phyloP scores from a whole-genome alignment of 1,140 invertebrate species.

The Hycleus phaleratus region DNA sequence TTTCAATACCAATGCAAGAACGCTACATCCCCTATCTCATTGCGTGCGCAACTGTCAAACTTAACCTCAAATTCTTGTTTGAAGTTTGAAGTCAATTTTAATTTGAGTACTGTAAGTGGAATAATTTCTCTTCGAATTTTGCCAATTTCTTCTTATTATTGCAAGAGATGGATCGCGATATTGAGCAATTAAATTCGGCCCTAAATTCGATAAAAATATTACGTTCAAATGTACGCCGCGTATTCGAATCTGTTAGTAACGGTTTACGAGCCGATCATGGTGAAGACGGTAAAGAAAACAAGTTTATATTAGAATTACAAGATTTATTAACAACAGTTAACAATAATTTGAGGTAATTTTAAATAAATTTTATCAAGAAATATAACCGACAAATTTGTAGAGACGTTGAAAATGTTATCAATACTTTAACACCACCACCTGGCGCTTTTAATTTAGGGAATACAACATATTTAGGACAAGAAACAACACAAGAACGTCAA shows the following conservation, averaged over 20 bases:
- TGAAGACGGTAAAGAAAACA: conserved; percentile 67
- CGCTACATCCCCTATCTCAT: no score
- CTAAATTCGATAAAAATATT: conserved; percentile 66
- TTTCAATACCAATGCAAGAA: no score
- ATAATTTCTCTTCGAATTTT: no score
- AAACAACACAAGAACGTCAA: conserved; percentile 77
- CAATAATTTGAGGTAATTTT: conserved; percentile 58
- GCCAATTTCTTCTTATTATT: no score
- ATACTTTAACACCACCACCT: conserved; percentile 59
- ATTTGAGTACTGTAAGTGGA: no score
- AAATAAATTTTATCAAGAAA: background rate
- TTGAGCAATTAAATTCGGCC: conserved; percentile 66
- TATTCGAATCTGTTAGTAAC: conserved; percentile 72
- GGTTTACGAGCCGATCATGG: conserved; percentile 67
- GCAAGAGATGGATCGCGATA: conserved; percentile 36
- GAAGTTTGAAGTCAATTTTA: no score
- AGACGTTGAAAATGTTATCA: conserved; percentile 70
- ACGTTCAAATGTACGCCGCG: conserved; percentile 70
- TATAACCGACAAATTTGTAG: conserved; percentile 40
- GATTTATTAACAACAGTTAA: conserved; percentile 67
- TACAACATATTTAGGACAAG: conserved; percentile 73
- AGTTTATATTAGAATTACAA: conserved; percentile 73
- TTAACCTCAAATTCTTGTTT: no score
- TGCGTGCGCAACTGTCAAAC: no score
- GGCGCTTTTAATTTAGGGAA: conserved; percentile 75